Conservation (phyloP, 1,140 invertebrate genomes). For the Pseudomyrmex flavicornis region DNA sequence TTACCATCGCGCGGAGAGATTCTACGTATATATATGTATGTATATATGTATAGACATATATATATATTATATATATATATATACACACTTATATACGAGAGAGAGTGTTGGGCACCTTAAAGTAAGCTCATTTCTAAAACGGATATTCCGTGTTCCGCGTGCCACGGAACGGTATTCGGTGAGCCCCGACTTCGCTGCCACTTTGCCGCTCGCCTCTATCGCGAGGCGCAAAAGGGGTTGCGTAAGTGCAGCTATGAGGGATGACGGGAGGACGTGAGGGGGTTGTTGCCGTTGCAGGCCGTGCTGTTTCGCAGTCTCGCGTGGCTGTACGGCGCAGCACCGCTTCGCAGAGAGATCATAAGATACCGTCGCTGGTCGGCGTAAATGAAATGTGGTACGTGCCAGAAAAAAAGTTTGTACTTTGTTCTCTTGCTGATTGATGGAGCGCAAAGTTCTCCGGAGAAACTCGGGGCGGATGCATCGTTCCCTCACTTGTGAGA, state of each 20-base stretch:
- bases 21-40: constrained; percentile 38
- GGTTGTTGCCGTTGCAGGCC: constrained; percentile 35
- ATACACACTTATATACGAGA: neutral
- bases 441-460: constrained; percentile 58
- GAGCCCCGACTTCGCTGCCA: constrained; percentile 67
- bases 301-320: constrained; percentile 50
- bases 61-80: too few relatives aligned
- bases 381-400: constrained; percentile 73
- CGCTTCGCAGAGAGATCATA: constrained; percentile 51
- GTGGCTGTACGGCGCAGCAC: constrained; percentile 19
- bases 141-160: constrained; percentile 82
- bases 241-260: constrained; percentile 60
- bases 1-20: constrained; percentile 78
- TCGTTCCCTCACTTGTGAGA: neutral
- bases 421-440: constrained; percentile 67
- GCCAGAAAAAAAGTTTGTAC: constrained; percentile 63
- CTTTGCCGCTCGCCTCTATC: constrained; percentile 67
- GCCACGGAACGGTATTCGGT: constrained; percentile 75
- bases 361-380: constrained; percentile 52
- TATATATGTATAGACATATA: too few relatives aligned
- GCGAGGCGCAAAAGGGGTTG: constrained; percentile 24
- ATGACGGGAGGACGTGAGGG: constrained; percentile 51
- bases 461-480: constrained; percentile 13
- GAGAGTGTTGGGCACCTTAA: constrained; percentile 71
- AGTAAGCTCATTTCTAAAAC: constrained; percentile 82